These are phyloP conservation scores for Rafetus swinhoei DNA, from an alignment of 2,113 vertebrate genomes.

Conservation along the genomic window DNA sequence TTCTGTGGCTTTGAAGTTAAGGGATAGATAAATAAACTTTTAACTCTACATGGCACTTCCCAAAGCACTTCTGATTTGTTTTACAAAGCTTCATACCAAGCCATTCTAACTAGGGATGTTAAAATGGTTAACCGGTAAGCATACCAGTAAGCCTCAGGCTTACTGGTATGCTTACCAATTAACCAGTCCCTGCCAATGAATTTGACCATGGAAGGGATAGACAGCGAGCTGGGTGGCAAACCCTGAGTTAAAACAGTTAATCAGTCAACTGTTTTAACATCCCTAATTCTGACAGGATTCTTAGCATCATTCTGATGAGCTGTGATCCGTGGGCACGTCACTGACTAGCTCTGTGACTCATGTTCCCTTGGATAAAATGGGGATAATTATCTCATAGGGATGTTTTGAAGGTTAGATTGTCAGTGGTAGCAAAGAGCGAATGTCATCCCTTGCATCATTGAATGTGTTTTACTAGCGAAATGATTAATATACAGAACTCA, in stretches of 20 bases:
- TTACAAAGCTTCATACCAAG: neutral
- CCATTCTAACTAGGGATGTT: neutral
- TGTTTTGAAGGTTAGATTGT: neutral
- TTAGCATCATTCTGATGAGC: fast-evolving
- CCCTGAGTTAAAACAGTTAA: too few species aligned
- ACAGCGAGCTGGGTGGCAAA: too few species aligned
- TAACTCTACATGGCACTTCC: neutral
- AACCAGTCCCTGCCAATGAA: too few species aligned
- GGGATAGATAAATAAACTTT: neutral
- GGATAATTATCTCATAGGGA: neutral
- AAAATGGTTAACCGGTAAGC: too few species aligned
- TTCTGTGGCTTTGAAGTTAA: neutral
- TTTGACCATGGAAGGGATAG: too few species aligned
- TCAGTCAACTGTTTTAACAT: too few species aligned
- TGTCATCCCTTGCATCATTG: fast-evolving
- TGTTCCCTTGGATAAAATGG: neutral
- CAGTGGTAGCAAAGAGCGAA: neutral
- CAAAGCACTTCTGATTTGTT: neutral
- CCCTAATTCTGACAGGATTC: fast-evolving
- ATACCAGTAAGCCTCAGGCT: too few species aligned
- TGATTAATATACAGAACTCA: fast-evolving
- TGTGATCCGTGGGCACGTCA: fast-evolving
- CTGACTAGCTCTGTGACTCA: fast-evolving
- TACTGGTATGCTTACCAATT: too few species aligned
- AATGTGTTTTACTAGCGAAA: neutral